Evolutionary conservation across 2,797 vertebrate species (phyloP).

Genomic region (Manis pentadactyla): DNA sequence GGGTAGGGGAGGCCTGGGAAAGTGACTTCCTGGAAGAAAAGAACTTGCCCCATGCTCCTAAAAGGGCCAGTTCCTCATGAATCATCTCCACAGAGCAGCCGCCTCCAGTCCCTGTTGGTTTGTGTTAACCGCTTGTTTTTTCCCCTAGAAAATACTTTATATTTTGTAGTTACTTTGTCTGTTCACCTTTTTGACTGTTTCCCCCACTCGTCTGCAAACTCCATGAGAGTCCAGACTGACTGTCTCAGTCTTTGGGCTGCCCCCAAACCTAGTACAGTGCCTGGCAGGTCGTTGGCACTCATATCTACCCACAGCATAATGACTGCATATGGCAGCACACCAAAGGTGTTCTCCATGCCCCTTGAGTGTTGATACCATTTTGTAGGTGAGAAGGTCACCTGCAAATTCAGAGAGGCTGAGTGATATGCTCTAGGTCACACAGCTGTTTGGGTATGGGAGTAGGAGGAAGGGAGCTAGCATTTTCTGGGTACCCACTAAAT

Average conservation of each 20-base stretch:
- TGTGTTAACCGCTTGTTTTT: neutral
- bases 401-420: conserved; percentile 10
- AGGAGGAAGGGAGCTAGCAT: neutral
- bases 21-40: neutral
- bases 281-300: rapidly evolving
- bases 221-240: rapidly evolving
- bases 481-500: neutral
- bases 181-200: neutral
- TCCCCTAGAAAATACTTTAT: neutral
- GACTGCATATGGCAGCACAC: rapidly evolving
- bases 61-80: rapidly evolving
- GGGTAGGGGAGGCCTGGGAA: neutral
- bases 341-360: neutral
- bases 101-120: neutral
- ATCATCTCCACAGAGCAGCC: neutral
- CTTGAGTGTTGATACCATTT: rapidly evolving
- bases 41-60: neutral
- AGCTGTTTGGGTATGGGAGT: rapidly evolving
- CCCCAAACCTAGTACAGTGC: rapidly evolving
- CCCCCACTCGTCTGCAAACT: rapidly evolving
- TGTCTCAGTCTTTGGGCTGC: rapidly evolving
- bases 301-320: rapidly evolving
- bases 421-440: neutral
- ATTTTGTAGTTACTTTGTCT: neutral
- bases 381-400: neutral